Evolutionary conservation across 2,888 invertebrate genomes (phyloP), one percentile per base, ranked within the genome.

Genomic region (Drosophila picticornis): DNA sequence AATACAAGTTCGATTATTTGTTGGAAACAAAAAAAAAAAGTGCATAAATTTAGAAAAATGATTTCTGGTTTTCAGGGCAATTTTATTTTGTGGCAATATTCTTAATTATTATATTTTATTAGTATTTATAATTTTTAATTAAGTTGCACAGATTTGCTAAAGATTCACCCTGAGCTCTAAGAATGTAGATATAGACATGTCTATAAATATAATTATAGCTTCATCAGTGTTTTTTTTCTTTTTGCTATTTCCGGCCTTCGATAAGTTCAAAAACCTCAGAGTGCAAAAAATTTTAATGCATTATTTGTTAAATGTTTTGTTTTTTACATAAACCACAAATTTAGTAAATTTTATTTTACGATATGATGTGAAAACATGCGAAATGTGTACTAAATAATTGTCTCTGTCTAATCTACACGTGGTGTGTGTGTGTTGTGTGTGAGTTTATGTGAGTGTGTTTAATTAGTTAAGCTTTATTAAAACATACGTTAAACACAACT

Each of bases 391-490:
- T 68, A 57, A 36, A 67, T 63, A 60, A 36, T 72, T 46, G 50
- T 56, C 27, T 58, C 50, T 48, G 40, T 51, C 25, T 38, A 31
- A 29, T n/a, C 3, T 55, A 29, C 1, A 7, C 7, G 13, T 22
- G 11, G 51, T 55, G n/a, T 56, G 40, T 25, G 7, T 43, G 40
- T n/a, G n/a, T n/a, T 38, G 51, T 36, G 56, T 56, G 36, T 27
- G 40, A 50, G 59, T 57, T 29, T 52, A 36, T 43, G 52, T 27
- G 52, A 52, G 65, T 60, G 13, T 58, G 68, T 84, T 89, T 80
- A 89, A 85, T 85, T 89, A 87, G 85, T 87, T 79, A 89, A 89
- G 89, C 84, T 87, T 89, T 87, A 87, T 87, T 87, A 84, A 89
- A 85, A 87, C 89, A 85, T 79, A 82, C 76, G 76, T 76, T 74